Percentiles rank a stretch among this genome's conserved stretches.
phyloP scores from a whole-genome alignment of 2,888 invertebrate genomes.

The Melanostoma mellinum region DNA sequence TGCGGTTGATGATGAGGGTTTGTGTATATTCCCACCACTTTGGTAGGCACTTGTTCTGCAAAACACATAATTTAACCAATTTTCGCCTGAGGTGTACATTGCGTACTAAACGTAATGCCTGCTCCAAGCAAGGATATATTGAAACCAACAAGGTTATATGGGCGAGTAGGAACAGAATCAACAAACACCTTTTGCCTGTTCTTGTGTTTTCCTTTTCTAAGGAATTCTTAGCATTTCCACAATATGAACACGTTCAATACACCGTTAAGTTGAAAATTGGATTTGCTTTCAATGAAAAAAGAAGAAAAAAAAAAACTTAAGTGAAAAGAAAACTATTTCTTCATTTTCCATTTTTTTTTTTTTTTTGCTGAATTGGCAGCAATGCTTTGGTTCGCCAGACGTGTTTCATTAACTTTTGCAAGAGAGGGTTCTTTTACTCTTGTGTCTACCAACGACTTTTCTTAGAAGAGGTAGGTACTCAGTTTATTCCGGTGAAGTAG shows the following conservation, averaged over 20 bases:
- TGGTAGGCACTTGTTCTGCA: slow-evolving; percentile 47
- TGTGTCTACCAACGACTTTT: not conserved
- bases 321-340: slow-evolving; percentile 19
- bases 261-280: slow-evolving; percentile 57
- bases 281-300: slow-evolving; percentile 31
- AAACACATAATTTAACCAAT: slow-evolving; percentile 57
- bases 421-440: slow-evolving; percentile 2
- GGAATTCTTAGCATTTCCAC: slow-evolving; percentile 27
- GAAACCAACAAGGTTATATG: not conserved
- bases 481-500: slow-evolving; percentile 28
- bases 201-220: slow-evolving; percentile 14
- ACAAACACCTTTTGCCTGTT: slow-evolving; percentile 10
- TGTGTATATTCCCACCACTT: slow-evolving; percentile 4
- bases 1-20: not conserved
- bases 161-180: not conserved
- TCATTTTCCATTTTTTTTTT: not conserved
- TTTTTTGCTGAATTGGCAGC: slow-evolving; percentile 26
- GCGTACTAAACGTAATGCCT: slow-evolving; percentile 33
- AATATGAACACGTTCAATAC: slow-evolving; percentile 48
- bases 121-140: not conserved
- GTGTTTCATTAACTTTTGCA: slow-evolving; percentile 64
- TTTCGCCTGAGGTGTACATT: slow-evolving; percentile 41
- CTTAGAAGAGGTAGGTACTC: slow-evolving; percentile 2
- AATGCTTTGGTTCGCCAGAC: slow-evolving; percentile 43
- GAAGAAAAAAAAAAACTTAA: slow-evolving; percentile 10